Evolutionary conservation across 2,113 vertebrate species (phyloP).

Genomic region (Natator depressus): DNA sequence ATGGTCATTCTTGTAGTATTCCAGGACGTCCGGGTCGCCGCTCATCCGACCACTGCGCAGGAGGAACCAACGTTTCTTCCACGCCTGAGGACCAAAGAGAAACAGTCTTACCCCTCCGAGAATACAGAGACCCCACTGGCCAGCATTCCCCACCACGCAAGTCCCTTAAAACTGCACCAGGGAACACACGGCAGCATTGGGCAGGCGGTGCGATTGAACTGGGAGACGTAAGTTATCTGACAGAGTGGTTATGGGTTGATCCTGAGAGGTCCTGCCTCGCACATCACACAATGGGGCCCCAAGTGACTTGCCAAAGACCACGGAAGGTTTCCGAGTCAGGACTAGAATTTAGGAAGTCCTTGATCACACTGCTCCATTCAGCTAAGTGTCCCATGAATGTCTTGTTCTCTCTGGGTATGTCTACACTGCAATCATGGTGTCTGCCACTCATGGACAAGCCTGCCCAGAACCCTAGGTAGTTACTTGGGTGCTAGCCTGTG

Average conservation of each 20-base stretch:
- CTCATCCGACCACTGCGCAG: conserved; percentile 98
- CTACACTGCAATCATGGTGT: not conserved
- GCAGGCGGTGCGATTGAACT: too few species aligned
- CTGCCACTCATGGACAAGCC: not conserved
- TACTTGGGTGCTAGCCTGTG: not conserved
- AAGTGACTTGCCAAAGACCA: not conserved
- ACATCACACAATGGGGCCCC: not conserved
- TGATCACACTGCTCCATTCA: not conserved
- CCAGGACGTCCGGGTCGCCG: conserved; percentile 95
- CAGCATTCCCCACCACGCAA: accelerated
- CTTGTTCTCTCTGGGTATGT: not conserved
- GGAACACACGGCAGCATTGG: not conserved
- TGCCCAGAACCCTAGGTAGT: not conserved
- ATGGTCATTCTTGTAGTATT: conserved; percentile 99
- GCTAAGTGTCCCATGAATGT: not conserved
- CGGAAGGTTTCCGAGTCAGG: not conserved
- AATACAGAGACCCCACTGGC: not conserved
- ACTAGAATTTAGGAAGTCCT: not conserved
- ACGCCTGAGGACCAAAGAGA: conserved; percentile 83
- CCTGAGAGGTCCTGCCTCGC: not conserved
- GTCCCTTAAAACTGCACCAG: not conserved
- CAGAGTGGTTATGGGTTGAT: not conserved
- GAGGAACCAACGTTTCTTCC: conserved; percentile 99
- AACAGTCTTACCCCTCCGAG: not conserved
- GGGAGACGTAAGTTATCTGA: not conserved